A percentile compares a stretch with the other conserved stretches of the same genome.
Evolutionary conservation across 2,113 vertebrate species (phyloP).

Genomic region (Anhinga anhinga): DNA sequence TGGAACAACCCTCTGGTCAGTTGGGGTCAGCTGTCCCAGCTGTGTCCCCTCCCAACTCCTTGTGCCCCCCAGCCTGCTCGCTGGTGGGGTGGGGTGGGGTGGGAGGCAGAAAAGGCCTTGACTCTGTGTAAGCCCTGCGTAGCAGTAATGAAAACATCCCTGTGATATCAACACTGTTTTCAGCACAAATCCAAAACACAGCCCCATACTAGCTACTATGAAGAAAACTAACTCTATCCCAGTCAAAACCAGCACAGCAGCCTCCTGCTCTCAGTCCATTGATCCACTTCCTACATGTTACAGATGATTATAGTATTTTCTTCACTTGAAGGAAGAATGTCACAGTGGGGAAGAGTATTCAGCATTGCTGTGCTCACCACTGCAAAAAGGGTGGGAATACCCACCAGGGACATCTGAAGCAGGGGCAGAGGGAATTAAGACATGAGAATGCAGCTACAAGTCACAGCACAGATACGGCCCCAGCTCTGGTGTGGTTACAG

Average conservation of each 20-base stretch:
- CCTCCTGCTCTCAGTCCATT: not conserved
- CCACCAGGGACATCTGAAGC: not conserved
- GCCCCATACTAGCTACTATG: not conserved
- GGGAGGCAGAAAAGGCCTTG: not conserved
- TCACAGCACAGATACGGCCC: not conserved
- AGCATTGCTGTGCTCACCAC: rapidly evolving
- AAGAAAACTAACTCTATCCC: not conserved
- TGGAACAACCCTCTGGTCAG: not conserved
- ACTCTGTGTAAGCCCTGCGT: not conserved
- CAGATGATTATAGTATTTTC: rapidly evolving
- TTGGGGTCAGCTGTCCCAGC: not conserved
- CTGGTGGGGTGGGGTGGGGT: not conserved
- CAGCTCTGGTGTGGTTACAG: not conserved
- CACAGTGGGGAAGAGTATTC: not conserved
- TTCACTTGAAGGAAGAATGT: not conserved
- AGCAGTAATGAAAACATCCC: not conserved
- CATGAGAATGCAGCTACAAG: not conserved
- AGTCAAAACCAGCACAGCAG: not conserved
- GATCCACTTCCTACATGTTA: not conserved
- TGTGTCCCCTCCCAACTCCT: not conserved
- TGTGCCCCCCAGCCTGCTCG: not conserved
- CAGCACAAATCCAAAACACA: not conserved
- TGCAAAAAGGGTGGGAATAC: not conserved
- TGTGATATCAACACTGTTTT: not conserved
- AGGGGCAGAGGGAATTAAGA: not conserved